These are phyloP conservation scores for Tromatobia lineatoria DNA, from an alignment of 2,888 invertebrate species.

Conservation along the genomic window DNA sequence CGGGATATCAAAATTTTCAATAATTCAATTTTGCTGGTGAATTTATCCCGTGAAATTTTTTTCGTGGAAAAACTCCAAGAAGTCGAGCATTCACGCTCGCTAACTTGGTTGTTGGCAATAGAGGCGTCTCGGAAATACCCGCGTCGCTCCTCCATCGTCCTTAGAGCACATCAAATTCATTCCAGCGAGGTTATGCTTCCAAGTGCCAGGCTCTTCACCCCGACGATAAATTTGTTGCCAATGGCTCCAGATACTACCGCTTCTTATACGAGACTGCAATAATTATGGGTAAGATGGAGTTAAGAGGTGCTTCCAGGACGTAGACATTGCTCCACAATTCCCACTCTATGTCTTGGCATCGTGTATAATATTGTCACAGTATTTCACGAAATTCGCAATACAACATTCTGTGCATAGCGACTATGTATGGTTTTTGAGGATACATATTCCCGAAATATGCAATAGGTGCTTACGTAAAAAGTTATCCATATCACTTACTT, in stretches of 20 bases:
- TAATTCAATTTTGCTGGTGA: not conserved
- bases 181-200: not conserved
- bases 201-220: constrained; percentile 44
- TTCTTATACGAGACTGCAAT: constrained; percentile 60
- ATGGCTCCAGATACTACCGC: constrained; percentile 39
- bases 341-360: not conserved
- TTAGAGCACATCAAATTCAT: constrained; percentile 22
- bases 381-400: not conserved
- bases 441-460: not conserved
- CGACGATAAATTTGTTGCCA: constrained; percentile 61
- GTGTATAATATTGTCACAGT: not conserved
- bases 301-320: constrained; percentile 30
- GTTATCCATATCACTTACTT: not conserved
- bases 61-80: constrained; percentile 49
- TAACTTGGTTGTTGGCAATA: constrained; percentile 51
- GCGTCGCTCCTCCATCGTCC: not conserved
- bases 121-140: constrained; percentile 6
- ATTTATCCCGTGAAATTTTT: constrained; percentile 24
- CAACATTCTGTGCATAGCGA: not conserved
- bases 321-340: not conserved
- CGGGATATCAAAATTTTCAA: not conserved
- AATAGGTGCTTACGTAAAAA: not conserved
- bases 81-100: constrained; percentile 11
- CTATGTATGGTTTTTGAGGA: not conserved
- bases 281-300: constrained; percentile 53